Evolutionary conservation across 2,888 invertebrate species (phyloP), one percentile per base, ranked within the genome.

Genomic region (Leistus spinibarbis): DNA sequence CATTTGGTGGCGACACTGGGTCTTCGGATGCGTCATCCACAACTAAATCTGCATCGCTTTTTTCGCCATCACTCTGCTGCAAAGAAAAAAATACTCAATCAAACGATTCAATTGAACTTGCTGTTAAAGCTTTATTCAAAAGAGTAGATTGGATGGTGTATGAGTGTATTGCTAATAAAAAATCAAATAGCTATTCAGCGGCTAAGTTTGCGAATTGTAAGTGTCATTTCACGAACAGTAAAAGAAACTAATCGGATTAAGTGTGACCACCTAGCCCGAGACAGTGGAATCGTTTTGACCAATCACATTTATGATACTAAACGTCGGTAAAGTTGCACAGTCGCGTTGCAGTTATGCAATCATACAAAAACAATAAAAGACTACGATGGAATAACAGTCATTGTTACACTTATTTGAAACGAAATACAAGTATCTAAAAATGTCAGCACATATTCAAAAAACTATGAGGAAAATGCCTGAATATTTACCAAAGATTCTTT

Each of bases 11-110:
- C 67, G 95, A 95, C 68, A 92, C 91, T 5, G 95, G 95, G 82
- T 95, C 96, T 87, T 97, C 96, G 79, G 95, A 95, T 69, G 95
- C 96, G 82, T 95, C 97, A 85, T 98, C 98, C 23, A 98, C 97
- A 77, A 98, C 97, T 80, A 98, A 87, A 84, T 97, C 97, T 88
- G 96, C 94, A 83, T 96, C 95, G 83, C 93, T 93, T 84, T 95
- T 95, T 83, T 94, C 94, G 72, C 93, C 94, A 84, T 94, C 94
- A 84, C 92, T 93, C 82, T 93, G 93, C 91, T 91, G 86, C 77
- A 86, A 82, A 60, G 40, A 60, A 24, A 64, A 64, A 64, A 40
- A 40, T 40, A 7, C 13, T 40, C 40, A 40, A 40, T 40, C 10
- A 40, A 10, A 1, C 40, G 3, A 10, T 3, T 40, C 40, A 10